Conservation (phyloP, 2,888 invertebrate genomes). For the Xylota sylvarum region DNA sequence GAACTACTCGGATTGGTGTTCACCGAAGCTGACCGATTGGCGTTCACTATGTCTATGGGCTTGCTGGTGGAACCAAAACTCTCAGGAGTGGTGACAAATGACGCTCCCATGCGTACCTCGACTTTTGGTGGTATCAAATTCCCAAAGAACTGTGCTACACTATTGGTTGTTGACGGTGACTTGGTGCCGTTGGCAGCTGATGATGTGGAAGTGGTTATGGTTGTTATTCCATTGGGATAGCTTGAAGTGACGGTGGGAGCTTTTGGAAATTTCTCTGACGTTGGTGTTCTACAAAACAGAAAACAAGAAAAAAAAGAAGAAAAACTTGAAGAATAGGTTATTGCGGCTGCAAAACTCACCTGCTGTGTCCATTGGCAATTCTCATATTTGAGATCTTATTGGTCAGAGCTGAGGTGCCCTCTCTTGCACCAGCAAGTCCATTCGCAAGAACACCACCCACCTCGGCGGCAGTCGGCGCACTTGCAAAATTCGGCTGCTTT, state of each 20-base stretch:
- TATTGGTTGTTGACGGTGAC: constrained; percentile 79
- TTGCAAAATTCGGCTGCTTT: constrained; percentile 83
- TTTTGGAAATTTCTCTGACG: constrained; percentile 78
- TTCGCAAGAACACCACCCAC: constrained; percentile 23
- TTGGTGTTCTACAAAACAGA: constrained; percentile 79
- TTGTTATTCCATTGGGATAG: constrained; percentile 47
- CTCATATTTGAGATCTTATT: constrained; percentile 83
- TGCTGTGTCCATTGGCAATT: constrained; percentile 80
- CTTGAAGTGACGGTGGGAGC: constrained; percentile 74
- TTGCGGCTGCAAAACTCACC: constrained; percentile 59
- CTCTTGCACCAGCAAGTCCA: constrained; percentile 47
- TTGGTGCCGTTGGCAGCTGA: constrained; percentile 65
- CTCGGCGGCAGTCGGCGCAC: constrained; percentile 71
- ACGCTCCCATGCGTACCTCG: constrained; percentile 82
- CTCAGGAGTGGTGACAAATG: constrained; percentile 75
- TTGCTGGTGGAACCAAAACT: constrained; percentile 81
- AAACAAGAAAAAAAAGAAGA: neutral
- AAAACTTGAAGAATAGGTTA: neutral
- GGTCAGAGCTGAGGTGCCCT: constrained; percentile 80
- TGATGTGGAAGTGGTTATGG: constrained; percentile 45
- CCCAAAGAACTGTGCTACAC: constrained; percentile 83
- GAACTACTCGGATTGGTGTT: constrained; percentile 76
- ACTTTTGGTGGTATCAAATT: constrained; percentile 84
- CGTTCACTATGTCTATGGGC: constrained; percentile 82
- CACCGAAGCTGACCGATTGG: constrained; percentile 74